Evolutionary conservation across 2,113 vertebrate genomes (phyloP).

Genomic region (Micromys minutus): DNA sequence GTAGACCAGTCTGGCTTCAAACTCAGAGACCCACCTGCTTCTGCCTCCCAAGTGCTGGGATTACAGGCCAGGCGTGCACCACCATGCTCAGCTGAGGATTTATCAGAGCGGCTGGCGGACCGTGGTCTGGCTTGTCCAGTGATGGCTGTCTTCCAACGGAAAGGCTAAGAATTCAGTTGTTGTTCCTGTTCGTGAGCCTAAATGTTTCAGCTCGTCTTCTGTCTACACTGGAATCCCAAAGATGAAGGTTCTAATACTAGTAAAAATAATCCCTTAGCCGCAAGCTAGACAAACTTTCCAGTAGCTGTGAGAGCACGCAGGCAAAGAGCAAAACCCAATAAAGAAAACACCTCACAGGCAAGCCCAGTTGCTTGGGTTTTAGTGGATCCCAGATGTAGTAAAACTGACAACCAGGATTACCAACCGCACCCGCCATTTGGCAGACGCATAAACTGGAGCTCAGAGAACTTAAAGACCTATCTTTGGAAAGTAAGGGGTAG

Average conservation of each 20-base stretch:
- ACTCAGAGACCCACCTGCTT: background rate
- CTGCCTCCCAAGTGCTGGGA: background rate
- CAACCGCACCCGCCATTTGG: background rate
- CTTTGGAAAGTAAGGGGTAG: background rate
- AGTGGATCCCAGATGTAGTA: background rate
- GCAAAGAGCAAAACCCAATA: background rate
- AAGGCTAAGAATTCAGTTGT: background rate
- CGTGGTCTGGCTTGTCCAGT: background rate
- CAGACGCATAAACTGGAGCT: background rate
- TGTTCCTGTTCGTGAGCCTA: background rate
- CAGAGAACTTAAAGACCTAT: background rate
- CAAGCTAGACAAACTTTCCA: background rate
- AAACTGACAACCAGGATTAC: background rate
- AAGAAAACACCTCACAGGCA: background rate
- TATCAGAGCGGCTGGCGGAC: background rate
- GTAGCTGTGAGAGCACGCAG: background rate
- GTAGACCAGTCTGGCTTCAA: background rate
- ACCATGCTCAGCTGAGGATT: background rate
- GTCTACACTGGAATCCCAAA: background rate
- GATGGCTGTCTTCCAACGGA: background rate
- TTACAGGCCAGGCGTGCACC: background rate
- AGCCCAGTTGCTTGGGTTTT: background rate
- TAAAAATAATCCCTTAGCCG: background rate
- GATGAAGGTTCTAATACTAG: background rate
- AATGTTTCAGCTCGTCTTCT: background rate